Base-by-base conservation (phyloP, 2,888 invertebrate species). In the Aspidapion aeneum region DNA sequence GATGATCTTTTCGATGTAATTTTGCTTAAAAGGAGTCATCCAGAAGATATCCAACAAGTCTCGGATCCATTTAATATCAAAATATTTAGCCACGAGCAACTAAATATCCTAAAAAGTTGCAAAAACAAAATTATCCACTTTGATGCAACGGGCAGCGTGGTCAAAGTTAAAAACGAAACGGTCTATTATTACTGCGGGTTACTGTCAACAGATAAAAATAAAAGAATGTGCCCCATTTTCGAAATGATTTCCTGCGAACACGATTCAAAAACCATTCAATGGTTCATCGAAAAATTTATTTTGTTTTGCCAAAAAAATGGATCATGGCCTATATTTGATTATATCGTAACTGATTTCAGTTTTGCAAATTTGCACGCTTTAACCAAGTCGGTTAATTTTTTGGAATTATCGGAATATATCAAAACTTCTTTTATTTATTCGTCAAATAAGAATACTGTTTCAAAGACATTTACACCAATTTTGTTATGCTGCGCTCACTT, bases 41-140 rank as follows among this genome's bases (percentile, higher is more conserved):
- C 54, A 1, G 63, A 66, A 21, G 61, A 61, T 55, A 61, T 64
- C n/a, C 18, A 64, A 49, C 58, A 66, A 52, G 52, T 65, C 1
- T 49, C 54, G 12, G 18, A 57, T 2, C 66, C 66, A 16, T 66
- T 64, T 57, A 58, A 55, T 50, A 62, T 63, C 1, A 62, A 64
- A 60, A 9, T 16, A 16, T 62, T 0, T 66, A 61, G 68, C 35
- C 9, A 21, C 12, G 55, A 64, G 21, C 63, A 68, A 58, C 20
- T 64, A 2, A 12, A 20, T 16, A 22, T 65, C 12, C 49, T 61
- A 16, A 35, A 65, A 59, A 55, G 61, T 18, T 20, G 21, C n/a
- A 55, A 1, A n/a, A 1, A 1, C 7, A 9, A 18, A 2, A 21
- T 57, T 20, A 9, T 54, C 1, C 20, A 3, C 49, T 62, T 59